Evolutionary conservation across 2,797 vertebrate species (phyloP).

Genomic region (Protonibea diacanthus): DNA sequence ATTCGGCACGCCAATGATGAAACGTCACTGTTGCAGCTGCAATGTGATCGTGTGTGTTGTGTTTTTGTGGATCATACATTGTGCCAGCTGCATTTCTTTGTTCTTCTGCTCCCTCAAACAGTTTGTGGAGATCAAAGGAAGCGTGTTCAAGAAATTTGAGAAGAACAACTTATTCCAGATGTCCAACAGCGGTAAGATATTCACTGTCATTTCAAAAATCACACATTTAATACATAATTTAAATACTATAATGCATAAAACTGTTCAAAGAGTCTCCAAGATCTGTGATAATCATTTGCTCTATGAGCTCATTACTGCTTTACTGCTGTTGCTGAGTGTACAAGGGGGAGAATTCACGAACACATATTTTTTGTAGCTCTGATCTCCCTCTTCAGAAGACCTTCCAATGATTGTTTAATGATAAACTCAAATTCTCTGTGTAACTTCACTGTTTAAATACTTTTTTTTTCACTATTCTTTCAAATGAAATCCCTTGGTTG

Average conservation of each 20-base stretch:
- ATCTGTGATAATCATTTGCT: conserved; percentile 2
- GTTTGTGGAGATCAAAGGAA: conserved; percentile 99
- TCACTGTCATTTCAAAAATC: neutral
- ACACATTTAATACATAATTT: neutral
- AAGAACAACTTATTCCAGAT: conserved; percentile 99
- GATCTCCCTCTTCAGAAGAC: neutral
- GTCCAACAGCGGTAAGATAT: conserved; percentile 96
- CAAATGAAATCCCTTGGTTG: neutral
- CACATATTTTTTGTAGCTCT: neutral
- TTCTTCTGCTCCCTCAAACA: conserved; percentile 67
- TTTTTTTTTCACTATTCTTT: neutral
- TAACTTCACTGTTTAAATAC: neutral
- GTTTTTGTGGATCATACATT: conserved; percentile 2
- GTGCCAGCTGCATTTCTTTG: conserved; percentile 1
- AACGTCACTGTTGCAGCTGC: conserved; percentile 28
- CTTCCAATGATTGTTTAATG: neutral
- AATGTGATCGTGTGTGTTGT: conserved; percentile 7
- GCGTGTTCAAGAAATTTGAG: conserved; percentile 99
- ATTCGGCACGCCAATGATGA: conserved; percentile 11
- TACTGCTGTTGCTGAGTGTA: neutral
- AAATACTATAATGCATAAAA: neutral
- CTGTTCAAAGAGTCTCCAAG: neutral
- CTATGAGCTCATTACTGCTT: neutral
- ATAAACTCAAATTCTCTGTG: neutral
- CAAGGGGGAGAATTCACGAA: neutral